Evolutionary conservation across 2,113 vertebrate genomes (phyloP).

Genomic region (Solea solea): DNA sequence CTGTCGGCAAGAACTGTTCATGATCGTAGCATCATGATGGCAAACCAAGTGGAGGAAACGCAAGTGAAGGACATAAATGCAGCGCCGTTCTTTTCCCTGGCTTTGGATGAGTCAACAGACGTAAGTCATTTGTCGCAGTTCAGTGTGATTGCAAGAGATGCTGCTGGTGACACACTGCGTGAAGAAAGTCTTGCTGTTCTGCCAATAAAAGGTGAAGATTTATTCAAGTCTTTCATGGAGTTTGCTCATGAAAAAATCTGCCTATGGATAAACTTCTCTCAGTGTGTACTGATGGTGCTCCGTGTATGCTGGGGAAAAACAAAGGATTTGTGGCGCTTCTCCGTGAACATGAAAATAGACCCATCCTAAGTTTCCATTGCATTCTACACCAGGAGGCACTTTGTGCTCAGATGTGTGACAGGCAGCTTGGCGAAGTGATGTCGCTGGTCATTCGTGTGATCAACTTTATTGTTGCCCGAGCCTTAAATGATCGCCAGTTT

Average conservation of each 20-base stretch:
- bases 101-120: too few relatives aligned
- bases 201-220: conserved; percentile 59
- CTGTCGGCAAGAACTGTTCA: too few relatives aligned
- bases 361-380: conserved; percentile 60
- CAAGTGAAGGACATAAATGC: too few relatives aligned
- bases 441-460: conserved; percentile 57
- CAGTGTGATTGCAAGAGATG: too few relatives aligned
- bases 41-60: too few relatives aligned
- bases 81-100: too few relatives aligned
- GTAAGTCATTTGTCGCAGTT: too few relatives aligned
- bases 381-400: conserved; percentile 59
- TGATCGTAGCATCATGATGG: too few relatives aligned
- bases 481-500: conserved; percentile 60
- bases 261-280: conserved; percentile 40
- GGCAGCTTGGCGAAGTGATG: conserved; percentile 62
- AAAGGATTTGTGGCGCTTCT: conserved; percentile 52
- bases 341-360: conserved; percentile 54
- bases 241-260: conserved; percentile 43
- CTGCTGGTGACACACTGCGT: too few relatives aligned
- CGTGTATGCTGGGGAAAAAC: conserved; percentile 44
- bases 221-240: conserved; percentile 59
- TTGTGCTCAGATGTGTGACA: conserved; percentile 59
- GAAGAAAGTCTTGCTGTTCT: too few relatives aligned
- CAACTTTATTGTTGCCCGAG: conserved; percentile 57
- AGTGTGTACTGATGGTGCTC: conserved; percentile 50